Evolutionary conservation across 1,140 invertebrate species (phyloP).

Genomic region (Heliconius nattereri): DNA sequence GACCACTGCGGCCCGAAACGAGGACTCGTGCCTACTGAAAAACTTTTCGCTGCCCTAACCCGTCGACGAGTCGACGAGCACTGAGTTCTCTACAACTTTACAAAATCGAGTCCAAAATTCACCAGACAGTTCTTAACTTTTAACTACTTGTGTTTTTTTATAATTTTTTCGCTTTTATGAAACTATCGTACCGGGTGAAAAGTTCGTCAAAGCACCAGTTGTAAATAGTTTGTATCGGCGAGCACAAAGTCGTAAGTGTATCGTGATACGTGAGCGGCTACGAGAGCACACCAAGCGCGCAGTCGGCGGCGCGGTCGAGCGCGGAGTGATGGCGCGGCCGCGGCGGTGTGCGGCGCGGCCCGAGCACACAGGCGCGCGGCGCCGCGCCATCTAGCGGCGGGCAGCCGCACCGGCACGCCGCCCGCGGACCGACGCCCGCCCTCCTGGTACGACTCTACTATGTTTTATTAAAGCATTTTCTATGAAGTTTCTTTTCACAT

Average conservation of each 20-base stretch:
- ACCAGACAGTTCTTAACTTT: slow-evolving; percentile 34
- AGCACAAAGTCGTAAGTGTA: slow-evolving; percentile 53
- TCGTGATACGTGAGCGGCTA: slow-evolving; percentile 51
- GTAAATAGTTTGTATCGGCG: slow-evolving; percentile 47
- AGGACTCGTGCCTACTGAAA: slow-evolving; percentile 43
- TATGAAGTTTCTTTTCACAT: not conserved
- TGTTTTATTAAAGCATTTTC: slow-evolving; percentile 8
- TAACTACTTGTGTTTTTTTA: slow-evolving; percentile 18
- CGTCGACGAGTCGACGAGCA: slow-evolving; percentile 59
- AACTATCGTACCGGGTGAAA: slow-evolving; percentile 21
- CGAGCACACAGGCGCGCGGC: slow-evolving; percentile 68
- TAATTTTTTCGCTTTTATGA: slow-evolving; percentile 3
- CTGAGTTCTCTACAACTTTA: slow-evolving; percentile 41
- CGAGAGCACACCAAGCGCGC: slow-evolving; percentile 63
- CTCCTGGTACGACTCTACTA: slow-evolving; percentile 20
- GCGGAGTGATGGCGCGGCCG: slow-evolving; percentile 71
- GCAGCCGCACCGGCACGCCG: slow-evolving; percentile 56
- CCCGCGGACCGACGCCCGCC: slow-evolving; percentile 20
- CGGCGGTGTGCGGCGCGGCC: slow-evolving; percentile 54
- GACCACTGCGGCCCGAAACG: slow-evolving; percentile 48
- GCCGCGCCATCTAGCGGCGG: slow-evolving; percentile 67
- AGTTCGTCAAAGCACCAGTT: slow-evolving; percentile 37
- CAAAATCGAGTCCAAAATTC: slow-evolving; percentile 56
- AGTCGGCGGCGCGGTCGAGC: slow-evolving; percentile 73
- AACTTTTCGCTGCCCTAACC: slow-evolving; percentile 35